Base-by-base conservation (phyloP, 2,797 vertebrate species). In the Alexandromys oeconomus region DNA sequence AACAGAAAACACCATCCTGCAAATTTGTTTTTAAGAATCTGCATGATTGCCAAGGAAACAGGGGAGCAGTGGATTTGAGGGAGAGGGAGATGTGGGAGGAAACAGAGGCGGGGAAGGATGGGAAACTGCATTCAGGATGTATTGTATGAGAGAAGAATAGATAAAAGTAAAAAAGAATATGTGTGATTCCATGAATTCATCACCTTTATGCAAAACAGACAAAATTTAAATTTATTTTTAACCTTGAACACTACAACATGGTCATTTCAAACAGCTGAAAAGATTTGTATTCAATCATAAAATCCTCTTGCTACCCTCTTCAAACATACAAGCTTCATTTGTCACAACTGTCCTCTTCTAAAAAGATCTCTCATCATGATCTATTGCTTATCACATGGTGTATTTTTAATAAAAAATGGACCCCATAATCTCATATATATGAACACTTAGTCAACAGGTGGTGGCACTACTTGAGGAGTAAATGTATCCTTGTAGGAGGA, bases 211-310 rank as follows among this genome's bases (percentile, higher is more conserved):
- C 69, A 54, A 17, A 59, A 48, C 1, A 91, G 43, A 81, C 11
- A 85, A 71, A 97, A 82, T 25, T 48, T 67, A 17, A 61, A 73
- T 80, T 90, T 82, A 48, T 43, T 77, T 67, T 96, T 93, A 79
- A 74, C 3, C 31, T 27, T 76, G 11, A 85, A 95, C 19, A 51
- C 31, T 54, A 76, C 25, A 71, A 10, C 67, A 86, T 80, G 69
- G 77, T 65, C 12, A 93, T 85, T 93, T 80, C 46, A 34, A 86
- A 82, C 37, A 87, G 87, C 21, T 27, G 92, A 77, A 80, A 59
- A 13, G 4, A 34, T 46, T 54, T 54, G 46, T 48, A 10, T 82
- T 46, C 74, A 81, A 82, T 61, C 48, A 76, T 61, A 14, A 67
- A 54, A 2, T 6, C 40, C 74, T 31, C 8, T 17, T 29, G 9